Percentiles rank a stretch among this genome's conserved stretches.
Conservation (phyloP, 1,140 invertebrate species). For the Triops cancriformis region DNA sequence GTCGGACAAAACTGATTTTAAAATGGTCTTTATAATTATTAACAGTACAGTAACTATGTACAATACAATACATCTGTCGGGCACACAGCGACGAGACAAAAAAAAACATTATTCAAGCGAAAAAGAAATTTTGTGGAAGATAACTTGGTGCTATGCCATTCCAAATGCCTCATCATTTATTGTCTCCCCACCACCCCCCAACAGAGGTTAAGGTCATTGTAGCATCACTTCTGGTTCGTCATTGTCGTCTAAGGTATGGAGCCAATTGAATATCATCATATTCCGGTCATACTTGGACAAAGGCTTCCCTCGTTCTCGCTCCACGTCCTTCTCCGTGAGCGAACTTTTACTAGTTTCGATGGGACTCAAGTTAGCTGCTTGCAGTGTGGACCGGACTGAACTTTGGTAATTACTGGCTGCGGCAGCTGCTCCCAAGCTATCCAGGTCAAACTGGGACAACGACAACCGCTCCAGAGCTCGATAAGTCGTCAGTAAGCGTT, state of each 20-base stretch:
- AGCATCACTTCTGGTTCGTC: slow-evolving; percentile 23
- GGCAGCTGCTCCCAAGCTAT: slow-evolving; percentile 55
- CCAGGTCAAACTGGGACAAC: slow-evolving; percentile 71
- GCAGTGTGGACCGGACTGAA: neutral
- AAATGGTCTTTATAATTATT: neutral
- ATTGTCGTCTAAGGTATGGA: slow-evolving; percentile 68
- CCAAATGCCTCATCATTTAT: neutral
- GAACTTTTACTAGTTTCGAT: slow-evolving; percentile 32
- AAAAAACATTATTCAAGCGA: neutral
- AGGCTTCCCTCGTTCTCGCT: slow-evolving; percentile 68
- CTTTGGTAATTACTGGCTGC: slow-evolving; percentile 14
- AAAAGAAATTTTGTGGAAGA: neutral
- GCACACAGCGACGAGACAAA: neutral
- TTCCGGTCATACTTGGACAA: slow-evolving; percentile 78
- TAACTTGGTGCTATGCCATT: neutral
- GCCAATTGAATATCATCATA: slow-evolving; percentile 89
- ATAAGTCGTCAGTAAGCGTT: slow-evolving; percentile 67
- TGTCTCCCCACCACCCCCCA: neutral
- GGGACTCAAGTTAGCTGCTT: slow-evolving; percentile 11
- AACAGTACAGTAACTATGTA: neutral
- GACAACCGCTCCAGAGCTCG: slow-evolving; percentile 68
- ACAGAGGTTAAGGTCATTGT: neutral
- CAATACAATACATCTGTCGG: neutral
- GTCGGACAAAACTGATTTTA: neutral
- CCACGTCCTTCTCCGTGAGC: slow-evolving; percentile 65